These are phyloP conservation scores for Tamandua tetradactyla DNA, from an alignment of 2,797 vertebrate genomes.

Conservation along the genomic window DNA sequence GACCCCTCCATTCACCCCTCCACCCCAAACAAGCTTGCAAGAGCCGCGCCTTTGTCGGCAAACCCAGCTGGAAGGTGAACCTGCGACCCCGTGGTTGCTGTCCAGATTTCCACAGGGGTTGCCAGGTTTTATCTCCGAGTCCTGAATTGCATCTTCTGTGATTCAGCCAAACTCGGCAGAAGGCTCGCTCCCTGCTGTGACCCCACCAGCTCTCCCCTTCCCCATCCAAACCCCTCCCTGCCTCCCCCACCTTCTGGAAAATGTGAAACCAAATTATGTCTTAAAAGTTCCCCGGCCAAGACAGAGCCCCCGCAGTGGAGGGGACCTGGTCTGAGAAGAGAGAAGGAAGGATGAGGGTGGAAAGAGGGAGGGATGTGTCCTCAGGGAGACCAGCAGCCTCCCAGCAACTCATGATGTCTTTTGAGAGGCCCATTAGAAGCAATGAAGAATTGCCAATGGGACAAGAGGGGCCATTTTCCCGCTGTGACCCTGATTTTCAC, in stretches of 20 bases:
- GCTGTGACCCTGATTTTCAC: not conserved
- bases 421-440: not conserved
- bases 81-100: slow-evolving; percentile 48
- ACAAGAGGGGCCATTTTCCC: not conserved
- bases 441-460: not conserved
- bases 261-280: slow-evolving; percentile 63
- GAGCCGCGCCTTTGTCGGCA: not conserved
- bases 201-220: slow-evolving; percentile 43
- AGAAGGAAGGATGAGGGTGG: not conserved
- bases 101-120: slow-evolving; percentile 68
- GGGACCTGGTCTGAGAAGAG: slow-evolving; percentile 41
- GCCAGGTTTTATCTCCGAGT: slow-evolving; percentile 78
- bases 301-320: slow-evolving; percentile 45
- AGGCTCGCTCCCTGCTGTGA: slow-evolving; percentile 66
- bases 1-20: not conserved
- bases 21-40: not conserved
- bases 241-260: slow-evolving; percentile 71
- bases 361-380: not conserved
- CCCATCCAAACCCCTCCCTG: slow-evolving; percentile 13
- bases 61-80: slow-evolving; percentile 57
- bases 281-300: slow-evolving; percentile 59
- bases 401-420: not conserved
- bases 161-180: slow-evolving; percentile 61
- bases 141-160: slow-evolving; percentile 71
- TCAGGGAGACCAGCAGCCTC: not conserved